Evolutionary conservation across 2,888 invertebrate genomes (phyloP).

Genomic region (Lithosia quadra): DNA sequence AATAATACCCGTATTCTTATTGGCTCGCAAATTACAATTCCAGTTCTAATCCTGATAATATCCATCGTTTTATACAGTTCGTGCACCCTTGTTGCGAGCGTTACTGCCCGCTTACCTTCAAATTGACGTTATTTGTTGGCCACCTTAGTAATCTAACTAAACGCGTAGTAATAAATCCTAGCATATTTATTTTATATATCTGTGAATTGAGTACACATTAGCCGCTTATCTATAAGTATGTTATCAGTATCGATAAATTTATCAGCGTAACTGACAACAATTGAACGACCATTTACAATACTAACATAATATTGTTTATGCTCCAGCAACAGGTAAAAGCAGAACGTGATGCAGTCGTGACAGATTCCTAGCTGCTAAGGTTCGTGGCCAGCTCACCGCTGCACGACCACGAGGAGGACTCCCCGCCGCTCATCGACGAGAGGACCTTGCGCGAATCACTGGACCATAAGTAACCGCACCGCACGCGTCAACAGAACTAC

Average conservation of each 20-base stretch:
- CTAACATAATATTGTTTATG: background rate
- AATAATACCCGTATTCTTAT: too few relatives aligned
- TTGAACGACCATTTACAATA: background rate
- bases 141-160: background rate
- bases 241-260: slow-evolving; percentile 2
- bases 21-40: too few relatives aligned
- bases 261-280: background rate
- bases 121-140: too few relatives aligned
- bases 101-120: too few relatives aligned
- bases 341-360: slow-evolving; percentile 89
- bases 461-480: slow-evolving; percentile 11
- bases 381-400: slow-evolving; percentile 64
- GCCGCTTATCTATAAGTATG: background rate
- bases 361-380: slow-evolving; percentile 80
- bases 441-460: slow-evolving; percentile 25
- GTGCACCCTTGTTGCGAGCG: too few relatives aligned
- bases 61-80: too few relatives aligned
- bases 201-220: slow-evolving; percentile 1
- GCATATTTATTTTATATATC: background rate
- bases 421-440: slow-evolving; percentile 44
- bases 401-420: slow-evolving; percentile 37
- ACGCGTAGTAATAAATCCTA: background rate
- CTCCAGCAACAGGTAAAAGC: slow-evolving; percentile 88
- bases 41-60: too few relatives aligned
- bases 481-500: background rate